phyloP scores from a whole-genome alignment of 2,888 invertebrate genomes.

The Drosophila silvestris region DNA sequence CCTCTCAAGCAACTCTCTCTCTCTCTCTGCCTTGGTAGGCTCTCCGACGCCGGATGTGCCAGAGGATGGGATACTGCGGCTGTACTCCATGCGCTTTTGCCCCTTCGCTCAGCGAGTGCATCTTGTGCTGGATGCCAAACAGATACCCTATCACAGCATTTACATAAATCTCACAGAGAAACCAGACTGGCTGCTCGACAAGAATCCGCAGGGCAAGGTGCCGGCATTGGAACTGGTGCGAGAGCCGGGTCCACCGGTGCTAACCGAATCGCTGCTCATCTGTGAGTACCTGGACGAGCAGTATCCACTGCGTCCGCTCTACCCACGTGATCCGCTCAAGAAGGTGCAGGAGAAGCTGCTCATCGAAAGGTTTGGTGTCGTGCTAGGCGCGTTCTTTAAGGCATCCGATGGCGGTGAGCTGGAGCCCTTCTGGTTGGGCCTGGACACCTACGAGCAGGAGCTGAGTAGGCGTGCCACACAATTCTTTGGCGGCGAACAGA shows the following conservation, averaged over 20 bases:
- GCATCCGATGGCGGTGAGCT: slow-evolving; percentile 81
- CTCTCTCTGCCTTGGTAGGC: slow-evolving; percentile 85
- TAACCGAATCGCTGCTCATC: slow-evolving; percentile 93
- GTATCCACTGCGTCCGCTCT: slow-evolving; percentile 89
- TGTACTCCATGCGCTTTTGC: slow-evolving; percentile 94
- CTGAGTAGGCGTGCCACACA: slow-evolving; percentile 87
- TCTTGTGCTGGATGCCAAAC: slow-evolving; percentile 92
- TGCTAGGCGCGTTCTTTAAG: slow-evolving; percentile 81
- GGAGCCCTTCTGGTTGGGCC: slow-evolving; percentile 83
- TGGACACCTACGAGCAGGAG: slow-evolving; percentile 89
- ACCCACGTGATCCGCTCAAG: slow-evolving; percentile 86
- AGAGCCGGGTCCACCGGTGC: slow-evolving; percentile 86
- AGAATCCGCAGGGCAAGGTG: slow-evolving; percentile 89
- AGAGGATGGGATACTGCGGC: slow-evolving; percentile 88
- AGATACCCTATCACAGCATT: slow-evolving; percentile 91
- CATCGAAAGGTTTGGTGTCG: slow-evolving; percentile 82
- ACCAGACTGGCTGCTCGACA: slow-evolving; percentile 92
- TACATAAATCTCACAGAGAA: slow-evolving; percentile 91
- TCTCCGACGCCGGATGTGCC: slow-evolving; percentile 88
- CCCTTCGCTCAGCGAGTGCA: slow-evolving; percentile 93
- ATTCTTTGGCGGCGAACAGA: slow-evolving; percentile 89
- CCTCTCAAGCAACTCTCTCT: neutral
- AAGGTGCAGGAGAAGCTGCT: slow-evolving; percentile 85
- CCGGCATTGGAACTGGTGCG: slow-evolving; percentile 90
- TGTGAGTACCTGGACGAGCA: slow-evolving; percentile 93